Evolutionary conservation across 2,888 invertebrate genomes (phyloP), one percentile per base, ranked within the genome.

Genomic region (Melinaea marsaeus): DNA sequence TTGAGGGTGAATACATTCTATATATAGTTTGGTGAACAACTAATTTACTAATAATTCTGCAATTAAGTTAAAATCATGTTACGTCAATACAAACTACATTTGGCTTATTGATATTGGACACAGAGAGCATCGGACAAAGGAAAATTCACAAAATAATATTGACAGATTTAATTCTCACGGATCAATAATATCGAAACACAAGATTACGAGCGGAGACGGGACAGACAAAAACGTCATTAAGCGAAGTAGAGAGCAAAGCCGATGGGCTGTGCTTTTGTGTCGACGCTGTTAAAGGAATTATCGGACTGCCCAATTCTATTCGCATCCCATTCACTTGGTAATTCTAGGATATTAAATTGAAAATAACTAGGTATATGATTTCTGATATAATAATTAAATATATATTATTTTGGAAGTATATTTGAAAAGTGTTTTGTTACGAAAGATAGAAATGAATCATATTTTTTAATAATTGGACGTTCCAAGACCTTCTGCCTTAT

Each of bases 401-500:
- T 32, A 32, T 32, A 22, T 32, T 32, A 3, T 32, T 32, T 32
- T 32, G 9, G 4, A 7, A 4, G 6, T 32, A 51, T 13, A 32
- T 51, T 3, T 22, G 13, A n/a, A n/a, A 1, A 48, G 22, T 48
- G 48, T 22, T 22, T 22, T 48, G 22, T 2, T 6, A 48, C 13
- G 13, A 48, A 47, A 3, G n/a, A 22, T 48, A 22, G 4, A 13
- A 6, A 13, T 48, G 22, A 32, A 11, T 22, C 32, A 32, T 51
- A 51, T 32, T 80, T 80, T 78, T 82, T 81, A 72, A 81, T 83
- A 83, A 84, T 81, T 80, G 79, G 75, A 72, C 72, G 65, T 72
- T 64, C 64, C 63, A 60, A 74, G 74, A 77, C 78, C 75, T 73
- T 75, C 74, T 72, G 70, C 75, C 79, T 82, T 81, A 80, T 82